Percentiles rank a stretch among this genome's conserved stretches.
Conservation (phyloP, 2,113 vertebrate species). For the Pollimyrus isidori region DNA sequence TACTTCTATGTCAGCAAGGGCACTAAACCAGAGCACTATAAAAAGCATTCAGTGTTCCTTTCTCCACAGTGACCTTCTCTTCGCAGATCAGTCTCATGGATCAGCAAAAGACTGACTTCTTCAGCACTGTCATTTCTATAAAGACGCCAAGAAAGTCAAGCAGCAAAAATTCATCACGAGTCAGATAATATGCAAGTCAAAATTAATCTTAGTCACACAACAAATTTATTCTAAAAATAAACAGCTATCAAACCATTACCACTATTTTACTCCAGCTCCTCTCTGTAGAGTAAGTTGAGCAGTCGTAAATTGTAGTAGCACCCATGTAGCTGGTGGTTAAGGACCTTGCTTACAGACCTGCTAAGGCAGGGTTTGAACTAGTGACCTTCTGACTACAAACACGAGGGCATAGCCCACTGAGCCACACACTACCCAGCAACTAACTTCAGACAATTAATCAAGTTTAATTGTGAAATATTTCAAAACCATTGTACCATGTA, state of each 20-base stretch:
- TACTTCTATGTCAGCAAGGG: background rate
- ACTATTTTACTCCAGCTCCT: background rate
- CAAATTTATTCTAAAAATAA: background rate
- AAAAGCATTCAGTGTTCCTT: conserved; percentile 2
- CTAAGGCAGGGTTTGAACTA: no score
- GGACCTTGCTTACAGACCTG: no score
- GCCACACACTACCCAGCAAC: no score
- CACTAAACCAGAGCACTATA: background rate
- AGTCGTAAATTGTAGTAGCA: no score
- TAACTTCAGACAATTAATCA: background rate
- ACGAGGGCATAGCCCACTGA: no score
- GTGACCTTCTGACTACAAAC: no score
- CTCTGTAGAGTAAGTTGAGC: no score
- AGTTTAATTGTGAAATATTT: background rate
- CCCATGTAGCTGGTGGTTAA: no score
- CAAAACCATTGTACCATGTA: background rate
- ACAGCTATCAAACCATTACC: background rate
- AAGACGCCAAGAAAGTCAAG: background rate
- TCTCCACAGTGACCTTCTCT: conserved; percentile 20
- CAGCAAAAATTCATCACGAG: background rate
- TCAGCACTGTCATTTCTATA: background rate
- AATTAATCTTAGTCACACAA: background rate
- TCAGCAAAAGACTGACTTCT: background rate
- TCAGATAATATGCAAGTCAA: background rate
- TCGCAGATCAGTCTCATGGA: background rate